Base-by-base conservation (phyloP, 2,888 invertebrate genomes). In the Eupithecia vulgata region DNA sequence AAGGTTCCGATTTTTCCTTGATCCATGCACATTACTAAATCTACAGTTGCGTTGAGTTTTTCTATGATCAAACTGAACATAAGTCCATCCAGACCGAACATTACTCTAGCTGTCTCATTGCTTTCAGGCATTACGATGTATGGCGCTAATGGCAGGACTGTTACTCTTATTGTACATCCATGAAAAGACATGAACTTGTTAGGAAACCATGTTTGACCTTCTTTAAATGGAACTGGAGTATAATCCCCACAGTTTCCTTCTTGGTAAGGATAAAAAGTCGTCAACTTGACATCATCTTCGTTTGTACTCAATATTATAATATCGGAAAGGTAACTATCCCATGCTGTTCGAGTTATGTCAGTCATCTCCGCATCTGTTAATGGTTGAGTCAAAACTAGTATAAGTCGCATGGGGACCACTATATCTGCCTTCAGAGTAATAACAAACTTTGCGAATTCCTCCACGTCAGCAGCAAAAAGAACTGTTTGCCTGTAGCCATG, bases 141-240 rank as follows among this genome's bases (percentile, higher is more conserved):
- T 0, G 90, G 88, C 30, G 78, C 45, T 45, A 83, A 77, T 30
- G 84, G 77, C 25, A 86, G 48, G 13, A 84, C 66, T 8, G 82
- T 80, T 0, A 82, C 75, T 79, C 78, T 84, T 5, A 90, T 81
- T 5, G 87, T 85, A 75, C 91, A 92, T 48, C 83, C 80, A 59
- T 89, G 75, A 70, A 90, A 90, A 76, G 91, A 88, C 1, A 52
- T 73, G 70, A 85, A 89, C 76, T 91, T 92, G 52, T 78, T 84
- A 4, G 85, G 84, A 80, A 89, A 90, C 48, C 84, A 78, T 12
- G 79, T 74, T 30, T 78, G 71, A 21, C 35, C 67, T 8, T 81
- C 73, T 21, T 81, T 78, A 48, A 89, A 64, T 67, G 69, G 48
- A 4, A 87, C 79, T 2, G 90, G 85, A 10, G 81, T 80, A 34